Evolutionary conservation across 2,797 vertebrate genomes (phyloP), one percentile per base, ranked within the genome.

Genomic region (Megaceryle alcyon): DNA sequence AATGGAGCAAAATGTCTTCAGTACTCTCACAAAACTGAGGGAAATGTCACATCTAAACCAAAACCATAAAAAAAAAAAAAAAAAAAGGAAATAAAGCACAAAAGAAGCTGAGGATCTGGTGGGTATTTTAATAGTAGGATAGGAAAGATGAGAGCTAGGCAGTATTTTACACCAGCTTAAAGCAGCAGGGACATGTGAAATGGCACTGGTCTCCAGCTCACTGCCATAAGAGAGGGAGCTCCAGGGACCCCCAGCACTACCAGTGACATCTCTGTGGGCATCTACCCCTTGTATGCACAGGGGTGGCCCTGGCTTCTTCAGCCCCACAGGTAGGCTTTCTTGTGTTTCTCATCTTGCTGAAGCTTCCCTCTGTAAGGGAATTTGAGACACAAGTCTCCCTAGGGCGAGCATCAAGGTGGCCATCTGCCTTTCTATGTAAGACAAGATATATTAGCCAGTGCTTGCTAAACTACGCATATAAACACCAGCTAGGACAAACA

Each of bases 1-100:
- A 96, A 92, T 65, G 59, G 41, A 85, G 64, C 78, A 85, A 92
- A 96, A 94, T 91, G 92, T 72, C 72, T 95, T 94, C 73, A 90
- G 65, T 44, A 76, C 71, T 60, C 71, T 92, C 75, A 82, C 86
- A 85, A 86, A 96, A 92, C 29, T 3, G 3, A 94, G 71, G 71
- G 59, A 93, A 88, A 94, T 53, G 33, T 88, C 91, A 92, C 71
- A 83, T 69, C 91, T 88, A 92, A 96, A 92, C 72, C 8, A 1
- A 59, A 90, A 81, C 39, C 33, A 20, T 90, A 87, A 96, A 95
- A 35, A 35, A 35, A 35, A 35, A 96, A 95, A 92, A 79, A 51
- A 51, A 56, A 56, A n/a, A n/a, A 33, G 61, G 31, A 92, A 81
- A 81, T 14, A 85, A 94, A 7, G 3, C 54, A 86, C 33, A 29